These are phyloP conservation scores for Nasua narica DNA, from an alignment of 2,797 vertebrate species.

Conservation along the genomic window DNA sequence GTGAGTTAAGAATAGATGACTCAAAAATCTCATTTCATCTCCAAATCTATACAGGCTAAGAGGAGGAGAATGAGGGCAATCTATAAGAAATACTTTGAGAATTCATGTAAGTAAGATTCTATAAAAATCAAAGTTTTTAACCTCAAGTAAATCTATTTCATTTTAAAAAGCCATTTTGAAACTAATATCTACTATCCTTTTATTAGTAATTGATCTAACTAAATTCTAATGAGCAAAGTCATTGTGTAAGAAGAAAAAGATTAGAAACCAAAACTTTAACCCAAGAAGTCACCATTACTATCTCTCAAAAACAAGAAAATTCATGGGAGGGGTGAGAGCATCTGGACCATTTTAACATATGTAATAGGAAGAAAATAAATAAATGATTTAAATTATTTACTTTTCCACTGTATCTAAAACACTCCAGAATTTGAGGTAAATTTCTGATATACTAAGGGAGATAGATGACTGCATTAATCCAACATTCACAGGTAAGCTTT, in stretches of 20 bases:
- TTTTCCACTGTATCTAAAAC: background rate
- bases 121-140: background rate
- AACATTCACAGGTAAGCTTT: background rate
- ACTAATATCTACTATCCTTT: background rate
- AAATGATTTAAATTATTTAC: background rate
- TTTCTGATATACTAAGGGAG: background rate
- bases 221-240: constrained; percentile 16
- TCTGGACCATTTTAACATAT: background rate
- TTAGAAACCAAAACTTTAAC: background rate
- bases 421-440: background rate
- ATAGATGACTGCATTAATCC: background rate
- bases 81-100: constrained; percentile 11
- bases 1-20: constrained; percentile 14
- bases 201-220: background rate
- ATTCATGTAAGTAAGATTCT: background rate
- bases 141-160: background rate
- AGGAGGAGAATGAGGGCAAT: background rate
- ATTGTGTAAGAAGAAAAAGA: background rate
- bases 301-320: background rate
- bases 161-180: constrained; percentile 41
- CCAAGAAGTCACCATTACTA: background rate
- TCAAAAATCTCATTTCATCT: constrained; percentile 1
- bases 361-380: background rate
- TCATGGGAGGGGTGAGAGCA: background rate
- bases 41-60: constrained; percentile 10